Base-by-base conservation (phyloP, 2,888 invertebrate species). In the Noctua janthe region DNA sequence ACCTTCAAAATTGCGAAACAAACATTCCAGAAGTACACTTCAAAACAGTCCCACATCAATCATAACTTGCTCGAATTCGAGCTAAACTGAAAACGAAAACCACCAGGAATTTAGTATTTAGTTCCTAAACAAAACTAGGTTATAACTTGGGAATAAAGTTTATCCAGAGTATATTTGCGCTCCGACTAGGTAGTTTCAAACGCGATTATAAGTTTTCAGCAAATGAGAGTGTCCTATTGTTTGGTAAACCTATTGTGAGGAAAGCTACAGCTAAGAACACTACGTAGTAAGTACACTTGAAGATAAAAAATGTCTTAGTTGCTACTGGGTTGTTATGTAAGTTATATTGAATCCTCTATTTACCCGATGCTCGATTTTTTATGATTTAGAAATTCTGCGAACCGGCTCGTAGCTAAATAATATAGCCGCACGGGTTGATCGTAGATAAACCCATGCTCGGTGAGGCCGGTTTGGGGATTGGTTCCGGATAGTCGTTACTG, bases 151-250 rank as follows among this genome's bases (percentile, higher is more conserved):
- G 5, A 54, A 35, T 35, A 39, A 35, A 54, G 59, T 81, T 81
- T n/a, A 7, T 35, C 2, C 20, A 62, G 4, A 23, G 43, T 51
- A n/a, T 47, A 64, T 51, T 62, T 51, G 10, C 43, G 4, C 20
- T 20, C 13, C 7, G 29, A 29, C 29, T 39, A 70, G 10, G 13
- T 29, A n/a, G 20, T 56, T 39, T 56, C 43, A 23, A 51, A 51
- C 35, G 64, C 66, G 20, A 59, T 82, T 43, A 51, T 11, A 82
- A 75, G 43, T 69, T 82, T 74, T 39, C 51, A 43, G 8, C 49
- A 8, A 11, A n/a, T 2, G 20, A 5, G 51, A 49, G 39, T 39
- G 23, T 49, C 6, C 35, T 15, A n/a, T 59, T 51, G 74, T 76
- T 23, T 10, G 23, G 47, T 66, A 73, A 67, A 69, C 4, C 20